Percentiles rank a stretch among this genome's conserved stretches.
Evolutionary conservation across 1,140 invertebrate species (phyloP).

Genomic region (Ceratina australensis): DNA sequence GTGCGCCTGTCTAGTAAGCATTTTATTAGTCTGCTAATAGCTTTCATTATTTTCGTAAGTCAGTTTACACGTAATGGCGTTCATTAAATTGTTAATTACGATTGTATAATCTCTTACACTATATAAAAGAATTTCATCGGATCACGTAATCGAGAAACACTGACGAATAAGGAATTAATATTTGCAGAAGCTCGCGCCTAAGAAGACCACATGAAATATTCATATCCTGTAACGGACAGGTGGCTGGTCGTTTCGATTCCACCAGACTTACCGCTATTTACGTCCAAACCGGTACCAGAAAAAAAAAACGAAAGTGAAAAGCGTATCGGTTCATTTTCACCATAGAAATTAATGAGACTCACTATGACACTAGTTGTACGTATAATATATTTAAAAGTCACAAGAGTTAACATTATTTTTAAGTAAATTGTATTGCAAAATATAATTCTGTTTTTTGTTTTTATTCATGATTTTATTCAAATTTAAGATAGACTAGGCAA

Average conservation of each 20-base stretch:
- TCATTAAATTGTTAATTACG: conserved; percentile 5
- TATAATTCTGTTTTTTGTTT: too few species aligned
- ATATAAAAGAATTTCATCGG: neutral
- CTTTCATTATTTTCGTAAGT: conserved; percentile 2
- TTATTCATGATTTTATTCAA: neutral
- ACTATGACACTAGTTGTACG: neutral
- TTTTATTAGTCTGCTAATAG: too few species aligned
- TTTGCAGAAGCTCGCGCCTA: neutral
- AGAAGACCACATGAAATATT: conserved; percentile 37
- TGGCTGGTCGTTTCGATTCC: neutral
- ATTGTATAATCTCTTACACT: conserved; percentile 2
- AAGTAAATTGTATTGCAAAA: too few species aligned
- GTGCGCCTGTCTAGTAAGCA: too few species aligned
- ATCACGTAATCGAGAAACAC: neutral
- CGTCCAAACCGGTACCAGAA: neutral
- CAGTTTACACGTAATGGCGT: conserved; percentile 12
- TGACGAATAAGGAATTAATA: neutral
- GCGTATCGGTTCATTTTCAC: conserved; percentile 50
- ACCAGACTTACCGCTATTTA: conserved; percentile 12
- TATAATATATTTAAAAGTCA: too few species aligned
- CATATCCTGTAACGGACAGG: neutral
- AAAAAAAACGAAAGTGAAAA: conserved; percentile 39
- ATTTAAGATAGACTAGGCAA: too few species aligned
- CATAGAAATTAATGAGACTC: conserved; percentile 7
- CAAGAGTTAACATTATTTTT: too few species aligned